Conservation (phyloP, 2,888 invertebrate genomes). For the Rhamnusium bicolor region DNA sequence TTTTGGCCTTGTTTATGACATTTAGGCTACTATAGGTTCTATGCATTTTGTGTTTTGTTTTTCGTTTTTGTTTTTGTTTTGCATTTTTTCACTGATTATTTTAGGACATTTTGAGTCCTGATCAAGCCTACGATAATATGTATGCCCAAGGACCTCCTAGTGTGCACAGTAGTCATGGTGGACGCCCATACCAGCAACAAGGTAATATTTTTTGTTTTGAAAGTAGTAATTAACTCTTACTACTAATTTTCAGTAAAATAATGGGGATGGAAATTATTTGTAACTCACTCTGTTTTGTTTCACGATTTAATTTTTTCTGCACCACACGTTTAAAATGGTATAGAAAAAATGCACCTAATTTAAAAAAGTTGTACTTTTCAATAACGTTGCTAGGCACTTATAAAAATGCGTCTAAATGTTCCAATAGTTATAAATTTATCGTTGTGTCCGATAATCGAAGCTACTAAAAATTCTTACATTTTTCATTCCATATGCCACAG, state of each 20-base stretch:
- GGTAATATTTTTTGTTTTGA: constrained; percentile 73
- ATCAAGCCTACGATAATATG: constrained; percentile 94
- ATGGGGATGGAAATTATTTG: background rate
- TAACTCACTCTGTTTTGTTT: background rate
- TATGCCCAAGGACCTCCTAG: constrained; percentile 93
- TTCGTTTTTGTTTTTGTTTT: constrained; percentile 65
- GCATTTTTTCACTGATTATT: constrained; percentile 67
- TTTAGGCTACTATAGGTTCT: constrained; percentile 48
- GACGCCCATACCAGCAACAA: constrained; percentile 87
- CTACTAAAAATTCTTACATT: too few species aligned
- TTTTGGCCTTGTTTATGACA: constrained; percentile 16
- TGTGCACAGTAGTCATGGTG: constrained; percentile 86
- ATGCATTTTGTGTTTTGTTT: constrained; percentile 59
- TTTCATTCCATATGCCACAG: too few species aligned
- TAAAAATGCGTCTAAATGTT: too few species aligned
- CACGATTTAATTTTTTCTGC: background rate
- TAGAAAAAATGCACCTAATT: too few species aligned
- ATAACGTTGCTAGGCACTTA: too few species aligned
- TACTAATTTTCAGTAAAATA: constrained; percentile 34
- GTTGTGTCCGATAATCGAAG: too few species aligned
- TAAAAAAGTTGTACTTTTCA: too few species aligned
- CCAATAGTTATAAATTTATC: too few species aligned
- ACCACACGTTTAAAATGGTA: background rate
- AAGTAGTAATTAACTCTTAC: background rate
- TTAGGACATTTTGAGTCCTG: constrained; percentile 93